These are phyloP conservation scores for Labeo catla DNA, from an alignment of 2,113 vertebrate genomes.

Conservation along the genomic window DNA sequence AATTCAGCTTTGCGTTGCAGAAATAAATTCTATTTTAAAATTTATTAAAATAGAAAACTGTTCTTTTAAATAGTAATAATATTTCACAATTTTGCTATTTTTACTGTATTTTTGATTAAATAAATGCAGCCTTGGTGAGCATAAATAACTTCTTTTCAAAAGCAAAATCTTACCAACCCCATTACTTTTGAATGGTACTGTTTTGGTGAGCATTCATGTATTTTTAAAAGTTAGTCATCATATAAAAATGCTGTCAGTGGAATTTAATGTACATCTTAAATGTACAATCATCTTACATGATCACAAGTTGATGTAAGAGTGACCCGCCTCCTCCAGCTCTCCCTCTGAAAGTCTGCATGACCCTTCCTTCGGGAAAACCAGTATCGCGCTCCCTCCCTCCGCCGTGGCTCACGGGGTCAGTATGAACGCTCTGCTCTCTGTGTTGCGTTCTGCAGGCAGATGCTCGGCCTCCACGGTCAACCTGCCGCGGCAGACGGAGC, in stretches of 20 bases:
- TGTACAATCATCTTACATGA: slow-evolving; percentile 19
- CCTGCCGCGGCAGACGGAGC: slow-evolving; percentile 98
- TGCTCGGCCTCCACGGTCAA: slow-evolving; percentile 98
- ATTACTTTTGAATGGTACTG: neutral
- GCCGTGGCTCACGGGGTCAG: neutral
- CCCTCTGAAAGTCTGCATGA: slow-evolving; percentile 6
- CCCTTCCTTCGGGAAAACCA: neutral
- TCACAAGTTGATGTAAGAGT: neutral
- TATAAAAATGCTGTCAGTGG: neutral
- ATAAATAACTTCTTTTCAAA: neutral
- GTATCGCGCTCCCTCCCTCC: neutral
- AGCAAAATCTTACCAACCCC: neutral
- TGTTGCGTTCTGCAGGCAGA: slow-evolving; percentile 91
- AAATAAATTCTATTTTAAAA: neutral
- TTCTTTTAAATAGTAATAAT: neutral
- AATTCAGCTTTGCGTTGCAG: neutral
- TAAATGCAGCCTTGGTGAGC: neutral
- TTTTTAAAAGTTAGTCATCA: neutral
- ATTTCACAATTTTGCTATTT: neutral
- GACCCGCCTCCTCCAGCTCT: neutral
- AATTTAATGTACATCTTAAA: slow-evolving; percentile 13
- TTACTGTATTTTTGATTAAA: neutral
- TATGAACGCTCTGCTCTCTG: slow-evolving; percentile 66
- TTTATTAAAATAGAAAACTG: neutral
- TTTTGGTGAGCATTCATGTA: neutral